phyloP scores from a whole-genome alignment of 2,888 invertebrate genomes.

The Drosophila maculinotata region DNA sequence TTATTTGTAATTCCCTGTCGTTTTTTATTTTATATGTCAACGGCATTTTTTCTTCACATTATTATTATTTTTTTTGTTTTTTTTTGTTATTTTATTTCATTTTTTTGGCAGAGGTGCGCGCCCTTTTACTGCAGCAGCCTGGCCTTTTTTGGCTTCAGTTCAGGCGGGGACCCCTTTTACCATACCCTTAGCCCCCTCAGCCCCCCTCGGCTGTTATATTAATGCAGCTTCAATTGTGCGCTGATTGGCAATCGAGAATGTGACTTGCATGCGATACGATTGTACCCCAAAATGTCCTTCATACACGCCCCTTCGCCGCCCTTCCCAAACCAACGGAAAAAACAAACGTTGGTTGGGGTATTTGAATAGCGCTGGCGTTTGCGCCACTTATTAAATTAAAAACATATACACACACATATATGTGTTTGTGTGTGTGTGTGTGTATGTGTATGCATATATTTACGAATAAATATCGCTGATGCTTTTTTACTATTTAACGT shows the following conservation, averaged over 20 bases:
- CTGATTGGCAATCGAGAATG: slow-evolving; percentile 81
- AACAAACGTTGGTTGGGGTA: slow-evolving; percentile 49
- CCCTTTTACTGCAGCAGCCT: slow-evolving; percentile 50
- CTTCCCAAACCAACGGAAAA: slow-evolving; percentile 18
- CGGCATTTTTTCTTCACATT: slow-evolving; percentile 51
- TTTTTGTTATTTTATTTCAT: slow-evolving; percentile 13
- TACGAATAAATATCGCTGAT: slow-evolving; percentile 45
- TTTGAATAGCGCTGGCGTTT: slow-evolving; percentile 72
- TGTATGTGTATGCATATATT: slow-evolving; percentile 21
- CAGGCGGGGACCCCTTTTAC: slow-evolving; percentile 12
- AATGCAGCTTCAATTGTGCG: slow-evolving; percentile 81
- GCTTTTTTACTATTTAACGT: slow-evolving; percentile 74
- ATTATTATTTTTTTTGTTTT: slow-evolving; percentile 15
- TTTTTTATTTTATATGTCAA: slow-evolving; percentile 71
- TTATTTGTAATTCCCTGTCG: slow-evolving; percentile 71
- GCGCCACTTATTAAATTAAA: slow-evolving; percentile 79
- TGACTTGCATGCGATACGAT: slow-evolving; percentile 71
- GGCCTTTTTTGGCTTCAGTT: slow-evolving; percentile 56
- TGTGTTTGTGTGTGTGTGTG: not conserved
- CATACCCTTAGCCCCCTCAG: not conserved
- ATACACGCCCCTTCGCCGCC: too few species aligned
- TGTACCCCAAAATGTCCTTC: slow-evolving; percentile 10
- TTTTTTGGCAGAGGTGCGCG: slow-evolving; percentile 61
- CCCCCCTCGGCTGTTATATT: slow-evolving; percentile 55
- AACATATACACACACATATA: slow-evolving; percentile 16